These are phyloP conservation scores for Arrhamphus sclerolepis DNA, from an alignment of 2,797 vertebrate species.

Conservation along the genomic window DNA sequence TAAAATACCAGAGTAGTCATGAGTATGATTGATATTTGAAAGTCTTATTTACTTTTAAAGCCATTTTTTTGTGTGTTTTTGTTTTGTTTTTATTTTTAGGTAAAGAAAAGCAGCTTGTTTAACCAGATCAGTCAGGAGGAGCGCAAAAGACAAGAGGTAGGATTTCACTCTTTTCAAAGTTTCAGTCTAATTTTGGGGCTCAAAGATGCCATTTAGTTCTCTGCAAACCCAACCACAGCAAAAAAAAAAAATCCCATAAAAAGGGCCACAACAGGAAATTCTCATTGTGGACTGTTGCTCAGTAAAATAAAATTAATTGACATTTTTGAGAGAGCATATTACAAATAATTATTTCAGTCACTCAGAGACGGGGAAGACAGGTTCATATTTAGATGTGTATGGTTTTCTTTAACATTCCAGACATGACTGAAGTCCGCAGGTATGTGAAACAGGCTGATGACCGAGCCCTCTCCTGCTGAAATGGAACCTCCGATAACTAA, in stretches of 20 bases:
- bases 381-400: neutral
- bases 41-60: neutral
- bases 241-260: slow-evolving; percentile 31
- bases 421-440: slow-evolving; percentile 12
- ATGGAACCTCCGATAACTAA: neutral
- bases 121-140: slow-evolving; percentile 88
- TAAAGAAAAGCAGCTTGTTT: slow-evolving; percentile 90
- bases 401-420: slow-evolving; percentile 33
- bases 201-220: slow-evolving; percentile 10
- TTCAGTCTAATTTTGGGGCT: neutral
- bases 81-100: slow-evolving; percentile 74
- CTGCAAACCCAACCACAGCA: slow-evolving; percentile 14
- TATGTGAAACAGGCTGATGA: slow-evolving; percentile 16
- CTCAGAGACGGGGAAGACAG: neutral
- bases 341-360: neutral
- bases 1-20: neutral
- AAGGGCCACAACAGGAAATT: slow-evolving; percentile 8
- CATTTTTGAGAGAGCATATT: neutral
- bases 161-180: slow-evolving; percentile 23
- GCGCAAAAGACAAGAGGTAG: slow-evolving; percentile 94
- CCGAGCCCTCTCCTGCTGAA: neutral
- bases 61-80: neutral
- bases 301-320: slow-evolving; percentile 4
- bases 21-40: neutral
- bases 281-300: neutral